These are phyloP conservation scores for Therioaphis trifolii DNA, from an alignment of 2,888 invertebrate genomes.

Conservation along the genomic window DNA sequence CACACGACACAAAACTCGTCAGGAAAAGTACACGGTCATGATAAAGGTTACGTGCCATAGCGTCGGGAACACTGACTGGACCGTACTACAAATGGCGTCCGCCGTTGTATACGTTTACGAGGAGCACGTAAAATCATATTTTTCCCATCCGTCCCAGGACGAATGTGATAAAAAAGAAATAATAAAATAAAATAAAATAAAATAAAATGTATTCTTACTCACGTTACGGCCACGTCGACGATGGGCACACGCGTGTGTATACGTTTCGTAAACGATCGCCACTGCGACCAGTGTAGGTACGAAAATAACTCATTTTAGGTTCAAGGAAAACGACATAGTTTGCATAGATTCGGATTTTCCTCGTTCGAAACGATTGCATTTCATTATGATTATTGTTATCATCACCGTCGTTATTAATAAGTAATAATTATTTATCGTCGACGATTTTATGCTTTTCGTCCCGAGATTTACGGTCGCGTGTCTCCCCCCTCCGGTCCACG, in stretches of 20 bases:
- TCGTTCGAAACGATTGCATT: constrained; percentile 12
- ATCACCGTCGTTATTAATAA: background rate
- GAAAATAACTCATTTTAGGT: constrained; percentile 37
- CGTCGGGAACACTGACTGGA: background rate
- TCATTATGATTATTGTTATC: background rate
- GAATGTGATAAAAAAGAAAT: background rate
- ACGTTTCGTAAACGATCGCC: constrained; percentile 27
- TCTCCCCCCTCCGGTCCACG: background rate
- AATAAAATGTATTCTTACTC: no score
- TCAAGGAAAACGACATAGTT: constrained; percentile 57
- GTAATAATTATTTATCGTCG: background rate
- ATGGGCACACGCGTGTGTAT: background rate
- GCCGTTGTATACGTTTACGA: background rate
- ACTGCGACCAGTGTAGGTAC: background rate
- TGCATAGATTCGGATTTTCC: constrained; percentile 36
- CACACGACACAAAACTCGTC: constrained; percentile 21
- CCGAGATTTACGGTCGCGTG: background rate
- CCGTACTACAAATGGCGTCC: constrained; percentile 10
- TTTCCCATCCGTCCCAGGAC: background rate
- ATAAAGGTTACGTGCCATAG: constrained; percentile 37
- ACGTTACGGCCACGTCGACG: no score
- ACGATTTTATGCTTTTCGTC: background rate
- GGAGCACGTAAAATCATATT: background rate
- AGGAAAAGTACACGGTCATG: constrained; percentile 51
- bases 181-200: no score